Evolutionary conservation across 1,140 invertebrate species (phyloP).

Genomic region (Drosophila trapezifrons): DNA sequence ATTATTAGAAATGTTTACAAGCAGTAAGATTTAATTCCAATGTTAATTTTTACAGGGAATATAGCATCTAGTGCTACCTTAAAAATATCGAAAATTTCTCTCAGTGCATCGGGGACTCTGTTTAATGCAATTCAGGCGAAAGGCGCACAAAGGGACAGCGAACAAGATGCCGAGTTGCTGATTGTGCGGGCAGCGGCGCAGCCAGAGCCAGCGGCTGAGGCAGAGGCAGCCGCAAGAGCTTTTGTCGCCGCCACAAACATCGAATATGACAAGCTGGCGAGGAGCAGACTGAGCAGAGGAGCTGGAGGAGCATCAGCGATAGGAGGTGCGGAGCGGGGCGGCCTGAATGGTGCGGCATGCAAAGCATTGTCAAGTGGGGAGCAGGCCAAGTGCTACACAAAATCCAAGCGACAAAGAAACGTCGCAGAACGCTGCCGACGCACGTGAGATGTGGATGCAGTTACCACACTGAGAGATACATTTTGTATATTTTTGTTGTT

Average conservation of each 20-base stretch:
- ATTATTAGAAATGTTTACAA: no score
- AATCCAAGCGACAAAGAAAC: slow-evolving; percentile 73
- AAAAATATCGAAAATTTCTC: not conserved
- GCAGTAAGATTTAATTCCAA: no score
- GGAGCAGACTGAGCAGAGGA: slow-evolving; percentile 14
- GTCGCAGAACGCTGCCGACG: slow-evolving; percentile 39
- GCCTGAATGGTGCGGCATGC: slow-evolving; percentile 52
- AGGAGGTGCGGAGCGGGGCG: not conserved
- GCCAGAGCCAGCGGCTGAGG: slow-evolving; percentile 11
- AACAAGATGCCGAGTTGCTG: slow-evolving; percentile 82
- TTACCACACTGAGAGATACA: slow-evolving; percentile 18
- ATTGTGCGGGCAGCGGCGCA: slow-evolving; percentile 68
- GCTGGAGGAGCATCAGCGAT: not conserved
- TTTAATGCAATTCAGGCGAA: slow-evolving; percentile 81
- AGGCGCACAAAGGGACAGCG: slow-evolving; percentile 82
- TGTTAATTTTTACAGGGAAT: no score
- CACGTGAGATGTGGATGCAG: slow-evolving; percentile 56
- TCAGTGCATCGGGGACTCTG: slow-evolving; percentile 22
- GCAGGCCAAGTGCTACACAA: slow-evolving; percentile 70
- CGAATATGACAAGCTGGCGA: slow-evolving; percentile 74
- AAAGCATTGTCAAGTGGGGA: slow-evolving; percentile 81
- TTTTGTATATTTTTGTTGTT: no score
- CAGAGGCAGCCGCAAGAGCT: slow-evolving; percentile 65
- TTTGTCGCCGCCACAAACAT: slow-evolving; percentile 80
- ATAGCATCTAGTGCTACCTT: not conserved